phyloP scores from a whole-genome alignment of 2,888 invertebrate genomes.

The Synergus laeviventris region DNA sequence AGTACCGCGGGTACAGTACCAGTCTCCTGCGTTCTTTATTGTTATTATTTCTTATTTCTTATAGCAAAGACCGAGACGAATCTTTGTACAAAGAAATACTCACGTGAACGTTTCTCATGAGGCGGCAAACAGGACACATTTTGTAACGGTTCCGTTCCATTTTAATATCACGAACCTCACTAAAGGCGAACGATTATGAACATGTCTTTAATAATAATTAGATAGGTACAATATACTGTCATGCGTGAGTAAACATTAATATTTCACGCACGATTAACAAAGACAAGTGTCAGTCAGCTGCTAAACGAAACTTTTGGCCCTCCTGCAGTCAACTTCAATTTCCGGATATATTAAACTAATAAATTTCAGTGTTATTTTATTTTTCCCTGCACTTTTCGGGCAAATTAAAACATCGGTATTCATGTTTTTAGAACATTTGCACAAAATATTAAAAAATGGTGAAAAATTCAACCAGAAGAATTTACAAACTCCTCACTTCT shows the following conservation, averaged over 20 bases:
- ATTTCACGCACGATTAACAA: conserved; percentile 61
- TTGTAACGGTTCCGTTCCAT: conserved; percentile 15
- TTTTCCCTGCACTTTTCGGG: not conserved
- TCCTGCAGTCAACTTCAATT: not conserved
- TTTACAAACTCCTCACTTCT: not conserved
- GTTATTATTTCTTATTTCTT: not conserved
- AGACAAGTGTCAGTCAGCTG: conserved; percentile 34
- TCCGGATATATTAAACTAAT: not conserved
- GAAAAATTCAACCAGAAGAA: too few species aligned
- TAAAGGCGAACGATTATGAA: conserved; percentile 7
- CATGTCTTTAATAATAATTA: conserved; percentile 50
- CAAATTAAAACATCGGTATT: not conserved
- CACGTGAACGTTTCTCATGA: conserved; percentile 25
- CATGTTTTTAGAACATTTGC: too few species aligned
- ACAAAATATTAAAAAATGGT: too few species aligned
- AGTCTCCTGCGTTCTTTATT: conserved; percentile 9
- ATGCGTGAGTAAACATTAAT: conserved; percentile 50
- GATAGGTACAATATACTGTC: conserved; percentile 52
- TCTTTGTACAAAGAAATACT: conserved; percentile 37
- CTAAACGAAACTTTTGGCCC: not conserved
- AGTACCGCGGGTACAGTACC: conserved; percentile 3
- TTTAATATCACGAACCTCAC: conserved; percentile 17
- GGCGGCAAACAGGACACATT: conserved; percentile 18
- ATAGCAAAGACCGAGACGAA: conserved; percentile 14
- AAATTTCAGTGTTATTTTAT: not conserved